These are phyloP conservation scores for Boleophthalmus pectinirostris DNA, from an alignment of 2,113 vertebrate genomes.

Conservation along the genomic window DNA sequence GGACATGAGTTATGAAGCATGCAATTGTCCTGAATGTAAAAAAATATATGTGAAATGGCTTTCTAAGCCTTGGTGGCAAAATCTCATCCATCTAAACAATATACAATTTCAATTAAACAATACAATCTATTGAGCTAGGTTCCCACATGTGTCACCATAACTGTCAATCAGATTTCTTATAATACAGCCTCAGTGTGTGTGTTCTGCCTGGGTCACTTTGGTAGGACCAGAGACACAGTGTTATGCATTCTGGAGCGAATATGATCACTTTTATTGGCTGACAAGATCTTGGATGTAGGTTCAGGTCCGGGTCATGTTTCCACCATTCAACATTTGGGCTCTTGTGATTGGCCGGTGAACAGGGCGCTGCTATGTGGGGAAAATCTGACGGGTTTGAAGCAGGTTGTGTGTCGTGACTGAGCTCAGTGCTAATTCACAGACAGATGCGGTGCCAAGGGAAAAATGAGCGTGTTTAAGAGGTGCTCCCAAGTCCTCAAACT, in stretches of 20 bases:
- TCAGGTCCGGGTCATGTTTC: conserved; percentile 32
- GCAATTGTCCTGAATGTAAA: no score
- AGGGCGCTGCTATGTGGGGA: conserved; percentile 49
- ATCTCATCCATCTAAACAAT: no score
- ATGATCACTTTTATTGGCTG: conserved; percentile 68
- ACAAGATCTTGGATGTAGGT: conserved; percentile 14
- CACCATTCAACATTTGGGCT: conserved; percentile 15
- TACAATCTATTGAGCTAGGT: background rate
- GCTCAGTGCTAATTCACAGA: conserved; percentile 60
- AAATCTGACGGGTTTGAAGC: conserved; percentile 52
- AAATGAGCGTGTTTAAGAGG: conserved; percentile 67
- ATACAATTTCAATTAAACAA: background rate
- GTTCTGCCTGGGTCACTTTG: conserved; percentile 20
- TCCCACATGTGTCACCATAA: background rate
- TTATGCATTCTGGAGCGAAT: conserved; percentile 51
- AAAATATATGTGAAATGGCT: no score
- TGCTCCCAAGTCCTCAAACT: conserved; percentile 48
- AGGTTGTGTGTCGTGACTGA: conserved; percentile 55
- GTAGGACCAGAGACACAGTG: conserved; percentile 8
- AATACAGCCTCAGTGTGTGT: background rate
- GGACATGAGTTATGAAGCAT: no score
- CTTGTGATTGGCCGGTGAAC: conserved; percentile 24
- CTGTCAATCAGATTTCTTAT: background rate
- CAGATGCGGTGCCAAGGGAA: conserved; percentile 54
- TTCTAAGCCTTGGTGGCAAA: no score